These are phyloP conservation scores for Epinotia demarniana DNA, from an alignment of 2,888 invertebrate genomes.

Conservation along the genomic window DNA sequence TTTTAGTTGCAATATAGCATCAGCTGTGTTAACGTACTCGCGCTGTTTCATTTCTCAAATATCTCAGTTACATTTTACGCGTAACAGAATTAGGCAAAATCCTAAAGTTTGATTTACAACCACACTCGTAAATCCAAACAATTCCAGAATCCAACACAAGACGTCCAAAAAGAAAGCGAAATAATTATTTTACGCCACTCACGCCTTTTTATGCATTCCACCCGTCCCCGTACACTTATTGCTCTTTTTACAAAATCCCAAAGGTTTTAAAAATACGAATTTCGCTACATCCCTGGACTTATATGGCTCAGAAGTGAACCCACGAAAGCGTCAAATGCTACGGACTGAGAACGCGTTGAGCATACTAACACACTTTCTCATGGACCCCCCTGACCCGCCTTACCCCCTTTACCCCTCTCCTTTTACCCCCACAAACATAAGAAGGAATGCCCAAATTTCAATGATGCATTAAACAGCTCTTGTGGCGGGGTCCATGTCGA, in stretches of 20 bases:
- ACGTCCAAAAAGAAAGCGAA: slow-evolving; percentile 5
- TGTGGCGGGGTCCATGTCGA: slow-evolving; percentile 30
- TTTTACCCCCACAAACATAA: slow-evolving; percentile 44
- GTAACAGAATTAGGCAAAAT: background rate
- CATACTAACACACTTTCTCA: slow-evolving; percentile 54
- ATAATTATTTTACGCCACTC: slow-evolving; percentile 28
- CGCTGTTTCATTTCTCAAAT: too few species aligned
- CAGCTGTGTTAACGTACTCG: too few species aligned
- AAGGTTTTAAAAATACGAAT: slow-evolving; percentile 40
- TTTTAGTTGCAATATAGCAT: too few species aligned
- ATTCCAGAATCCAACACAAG: slow-evolving; percentile 8
- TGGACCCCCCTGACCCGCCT: slow-evolving; percentile 41
- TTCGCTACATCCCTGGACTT: slow-evolving; percentile 38
- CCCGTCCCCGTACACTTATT: slow-evolving; percentile 29
- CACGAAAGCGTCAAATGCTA: slow-evolving; percentile 53
- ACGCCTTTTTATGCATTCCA: slow-evolving; percentile 31
- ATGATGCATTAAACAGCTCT: slow-evolving; percentile 55
- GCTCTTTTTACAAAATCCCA: slow-evolving; percentile 41
- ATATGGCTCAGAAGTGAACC: slow-evolving; percentile 46
- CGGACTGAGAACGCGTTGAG: slow-evolving; percentile 51
- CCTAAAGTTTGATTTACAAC: background rate
- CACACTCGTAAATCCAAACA: background rate
- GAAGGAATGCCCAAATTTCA: slow-evolving; percentile 55
- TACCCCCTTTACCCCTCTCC: slow-evolving; percentile 18
- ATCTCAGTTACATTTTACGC: background rate